A percentile compares a stretch with the other conserved stretches of the same genome.
Conservation (phyloP, 2,888 invertebrate species). For the Pseudococcus viburni region DNA sequence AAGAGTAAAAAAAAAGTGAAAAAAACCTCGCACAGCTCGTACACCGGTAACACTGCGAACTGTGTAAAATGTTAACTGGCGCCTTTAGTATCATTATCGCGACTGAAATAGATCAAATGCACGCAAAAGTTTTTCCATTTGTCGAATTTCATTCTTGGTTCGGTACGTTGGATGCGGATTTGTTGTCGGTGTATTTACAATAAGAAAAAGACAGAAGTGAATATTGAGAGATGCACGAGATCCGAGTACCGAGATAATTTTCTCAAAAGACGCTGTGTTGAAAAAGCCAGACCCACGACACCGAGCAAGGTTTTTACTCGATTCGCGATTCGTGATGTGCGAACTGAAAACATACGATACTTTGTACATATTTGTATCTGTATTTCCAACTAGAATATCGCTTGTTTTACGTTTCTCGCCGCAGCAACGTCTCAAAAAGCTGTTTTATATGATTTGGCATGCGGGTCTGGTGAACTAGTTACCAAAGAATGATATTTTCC, state of each 20-base stretch:
- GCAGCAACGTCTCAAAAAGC: background rate
- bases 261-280: background rate
- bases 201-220: background rate
- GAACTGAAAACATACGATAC: background rate
- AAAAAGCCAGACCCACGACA: background rate
- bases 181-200: background rate
- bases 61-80: conserved; percentile 52
- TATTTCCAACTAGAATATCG: background rate
- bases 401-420: background rate
- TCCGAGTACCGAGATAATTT: background rate
- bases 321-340: too few species aligned
- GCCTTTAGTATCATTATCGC: conserved; percentile 58
- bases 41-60: conserved; percentile 53
- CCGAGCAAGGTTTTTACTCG: background rate
- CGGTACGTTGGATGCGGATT: conserved; percentile 23
- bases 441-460: conserved; percentile 3
- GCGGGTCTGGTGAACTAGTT: conserved; percentile 34
- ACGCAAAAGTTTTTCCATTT: conserved; percentile 57
- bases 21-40: background rate
- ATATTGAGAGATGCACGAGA: conserved; percentile 32
- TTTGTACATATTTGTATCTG: background rate
- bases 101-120: conserved; percentile 57
- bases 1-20: conserved; percentile 1
- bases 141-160: conserved; percentile 47
- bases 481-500: background rate